phyloP scores from a whole-genome alignment of 1,140 invertebrate species.

The Stenopsyche tienmushanensis region DNA sequence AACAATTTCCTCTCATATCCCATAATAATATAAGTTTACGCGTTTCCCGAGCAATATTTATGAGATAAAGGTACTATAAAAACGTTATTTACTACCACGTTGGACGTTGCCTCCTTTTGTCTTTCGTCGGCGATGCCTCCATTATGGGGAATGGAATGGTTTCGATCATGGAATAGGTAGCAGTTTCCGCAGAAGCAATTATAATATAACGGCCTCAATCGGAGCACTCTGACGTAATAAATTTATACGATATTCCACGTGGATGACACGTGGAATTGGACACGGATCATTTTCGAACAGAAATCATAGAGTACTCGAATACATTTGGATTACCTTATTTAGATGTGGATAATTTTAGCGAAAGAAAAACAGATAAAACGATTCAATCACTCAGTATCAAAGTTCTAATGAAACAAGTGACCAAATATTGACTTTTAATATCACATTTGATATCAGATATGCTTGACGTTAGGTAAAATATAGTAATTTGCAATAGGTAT shows the following conservation, averaged over 20 bases:
- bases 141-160: slow-evolving; percentile 22
- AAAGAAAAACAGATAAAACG: too few relatives aligned
- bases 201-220: slow-evolving; percentile 25
- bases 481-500: too few relatives aligned
- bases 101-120: slow-evolving; percentile 22
- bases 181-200: slow-evolving; percentile 24
- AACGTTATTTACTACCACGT: slow-evolving; percentile 26
- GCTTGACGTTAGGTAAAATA: too few relatives aligned
- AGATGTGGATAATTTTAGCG: too few relatives aligned
- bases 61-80: slow-evolving; percentile 33
- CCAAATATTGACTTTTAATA: too few relatives aligned
- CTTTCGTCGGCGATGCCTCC: slow-evolving; percentile 14
- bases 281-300: too few relatives aligned
- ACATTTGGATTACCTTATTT: too few relatives aligned
- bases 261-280: background rate
- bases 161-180: slow-evolving; percentile 16
- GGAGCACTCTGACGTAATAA: slow-evolving; percentile 1
- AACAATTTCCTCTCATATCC: slow-evolving; percentile 27
- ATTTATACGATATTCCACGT: slow-evolving; percentile 1
- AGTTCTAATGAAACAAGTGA: too few relatives aligned
- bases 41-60: slow-evolving; percentile 30
- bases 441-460: too few relatives aligned
- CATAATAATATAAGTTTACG: slow-evolving; percentile 34
- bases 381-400: too few relatives aligned
- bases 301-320: too few relatives aligned